Conservation (phyloP, 2,888 invertebrate genomes). For the Xylota segnis region DNA sequence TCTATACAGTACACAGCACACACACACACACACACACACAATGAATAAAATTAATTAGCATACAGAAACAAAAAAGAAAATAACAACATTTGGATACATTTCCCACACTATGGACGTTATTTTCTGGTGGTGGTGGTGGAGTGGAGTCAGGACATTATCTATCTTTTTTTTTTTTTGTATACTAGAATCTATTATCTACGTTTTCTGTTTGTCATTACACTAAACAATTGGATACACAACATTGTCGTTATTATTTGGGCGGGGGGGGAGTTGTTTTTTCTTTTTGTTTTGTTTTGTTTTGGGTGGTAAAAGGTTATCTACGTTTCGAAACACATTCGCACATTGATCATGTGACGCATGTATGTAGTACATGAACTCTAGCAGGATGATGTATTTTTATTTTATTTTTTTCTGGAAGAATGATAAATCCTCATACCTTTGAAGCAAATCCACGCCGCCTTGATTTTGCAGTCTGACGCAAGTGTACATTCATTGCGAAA, state of each 20-base stretch:
- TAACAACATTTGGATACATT: conserved; percentile 35
- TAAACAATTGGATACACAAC: conserved; percentile 37
- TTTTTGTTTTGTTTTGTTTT: conserved; percentile 5
- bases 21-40: neutral
- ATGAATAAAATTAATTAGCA: conserved; percentile 21
- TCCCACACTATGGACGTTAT: conserved; percentile 30
- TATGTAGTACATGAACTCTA: conserved; percentile 27
- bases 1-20: no score
- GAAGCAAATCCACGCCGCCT: conserved; percentile 82
- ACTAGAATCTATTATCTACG: conserved; percentile 25
- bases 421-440: conserved; percentile 80
- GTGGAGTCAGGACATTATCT: conserved; percentile 8
- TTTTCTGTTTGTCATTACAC: conserved; percentile 15
- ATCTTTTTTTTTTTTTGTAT: neutral
- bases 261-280: neutral
- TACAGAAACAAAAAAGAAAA: conserved; percentile 39
- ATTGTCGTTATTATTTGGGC: conserved; percentile 6
- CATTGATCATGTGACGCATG: conserved; percentile 11
- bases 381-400: conserved; percentile 32
- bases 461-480: conserved; percentile 80
- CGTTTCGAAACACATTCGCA: conserved; percentile 4
- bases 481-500: conserved; percentile 24
- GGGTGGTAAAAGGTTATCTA: conserved; percentile 25
- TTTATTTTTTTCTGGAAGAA: conserved; percentile 25
- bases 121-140: conserved; percentile 1